Conservation (phyloP, 2,797 vertebrate genomes). For the Pangasius djambal region DNA sequence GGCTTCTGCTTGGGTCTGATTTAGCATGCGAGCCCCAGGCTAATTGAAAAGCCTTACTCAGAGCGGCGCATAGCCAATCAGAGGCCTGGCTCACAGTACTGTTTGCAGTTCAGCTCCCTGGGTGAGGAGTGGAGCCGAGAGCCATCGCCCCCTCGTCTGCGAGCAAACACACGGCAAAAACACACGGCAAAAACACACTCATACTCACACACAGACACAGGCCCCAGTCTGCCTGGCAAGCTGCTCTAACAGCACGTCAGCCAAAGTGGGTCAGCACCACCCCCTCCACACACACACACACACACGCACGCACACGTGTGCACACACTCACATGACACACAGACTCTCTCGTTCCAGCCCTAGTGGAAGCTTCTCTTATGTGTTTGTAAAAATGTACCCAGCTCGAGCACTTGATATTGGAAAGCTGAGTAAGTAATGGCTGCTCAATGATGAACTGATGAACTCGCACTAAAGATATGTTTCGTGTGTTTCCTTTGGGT, state of each 20-base stretch:
- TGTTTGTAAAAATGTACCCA: not conserved
- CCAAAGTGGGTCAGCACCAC: slow-evolving; percentile 76
- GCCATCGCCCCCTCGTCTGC: slow-evolving; percentile 36
- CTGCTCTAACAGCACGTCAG: slow-evolving; percentile 71
- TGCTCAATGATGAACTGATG: slow-evolving; percentile 36
- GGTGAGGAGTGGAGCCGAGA: slow-evolving; percentile 45
- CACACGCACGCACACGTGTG: not conserved
- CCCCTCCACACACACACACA: slow-evolving; percentile 22
- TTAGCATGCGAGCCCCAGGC: slow-evolving; percentile 49
- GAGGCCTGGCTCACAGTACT: slow-evolving; percentile 29
- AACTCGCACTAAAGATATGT: slow-evolving; percentile 35
- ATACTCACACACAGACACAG: slow-evolving; percentile 68
- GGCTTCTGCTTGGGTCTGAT: slow-evolving; percentile 45
- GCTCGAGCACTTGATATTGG: not conserved
- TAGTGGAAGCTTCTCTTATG: not conserved
- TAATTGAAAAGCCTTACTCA: slow-evolving; percentile 55
- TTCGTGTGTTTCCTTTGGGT: slow-evolving; percentile 22
- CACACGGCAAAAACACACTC: slow-evolving; percentile 25
- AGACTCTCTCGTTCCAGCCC: not conserved
- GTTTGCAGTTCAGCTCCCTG: slow-evolving; percentile 52
- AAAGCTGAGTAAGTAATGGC: slow-evolving; percentile 33
- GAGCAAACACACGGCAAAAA: slow-evolving; percentile 17
- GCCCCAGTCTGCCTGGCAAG: slow-evolving; percentile 74
- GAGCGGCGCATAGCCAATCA: slow-evolving; percentile 46
- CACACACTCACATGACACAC: slow-evolving; percentile 23